A percentile compares a stretch with the other conserved stretches of the same genome.
Conservation (phyloP, 2,797 vertebrate species). For the Urophycis tenuis region DNA sequence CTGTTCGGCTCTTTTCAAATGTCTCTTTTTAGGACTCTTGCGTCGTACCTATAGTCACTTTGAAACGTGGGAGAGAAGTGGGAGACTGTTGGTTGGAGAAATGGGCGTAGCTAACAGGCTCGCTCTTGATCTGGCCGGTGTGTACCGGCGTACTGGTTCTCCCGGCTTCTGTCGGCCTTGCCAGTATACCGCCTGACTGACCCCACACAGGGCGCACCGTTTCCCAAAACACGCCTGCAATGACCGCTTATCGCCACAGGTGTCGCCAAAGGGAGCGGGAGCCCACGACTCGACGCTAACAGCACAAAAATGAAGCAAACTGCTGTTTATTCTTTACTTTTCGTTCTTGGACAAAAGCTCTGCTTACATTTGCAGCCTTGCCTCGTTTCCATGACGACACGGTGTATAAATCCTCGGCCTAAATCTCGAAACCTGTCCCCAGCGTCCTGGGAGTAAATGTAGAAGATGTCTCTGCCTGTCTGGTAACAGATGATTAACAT, state of each 20-base stretch:
- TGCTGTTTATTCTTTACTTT: neutral
- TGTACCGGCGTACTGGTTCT: too few relatives aligned
- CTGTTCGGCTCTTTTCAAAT: neutral
- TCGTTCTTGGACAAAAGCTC: neutral
- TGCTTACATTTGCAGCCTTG: neutral
- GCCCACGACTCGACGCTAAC: neutral
- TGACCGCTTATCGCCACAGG: too few relatives aligned
- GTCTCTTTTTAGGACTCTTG: neutral
- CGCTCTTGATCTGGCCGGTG: too few relatives aligned
- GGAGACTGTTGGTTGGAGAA: too few relatives aligned
- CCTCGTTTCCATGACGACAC: slow-evolving; percentile 22
- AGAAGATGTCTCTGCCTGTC: slow-evolving; percentile 36
- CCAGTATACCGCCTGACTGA: too few relatives aligned
- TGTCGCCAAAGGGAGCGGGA: too few relatives aligned
- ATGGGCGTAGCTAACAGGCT: too few relatives aligned
- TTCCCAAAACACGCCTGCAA: too few relatives aligned
- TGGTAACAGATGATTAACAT: slow-evolving; percentile 52
- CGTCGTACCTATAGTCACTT: neutral
- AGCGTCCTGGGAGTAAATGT: slow-evolving; percentile 10
- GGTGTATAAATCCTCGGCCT: slow-evolving; percentile 15
- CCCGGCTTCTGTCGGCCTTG: too few relatives aligned
- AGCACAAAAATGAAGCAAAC: neutral
- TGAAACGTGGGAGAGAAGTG: neutral
- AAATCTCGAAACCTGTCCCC: slow-evolving; percentile 26
- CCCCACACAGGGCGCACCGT: too few relatives aligned